phyloP scores from a whole-genome alignment of 2,113 vertebrate genomes.

The Sinosuthora webbiana region DNA sequence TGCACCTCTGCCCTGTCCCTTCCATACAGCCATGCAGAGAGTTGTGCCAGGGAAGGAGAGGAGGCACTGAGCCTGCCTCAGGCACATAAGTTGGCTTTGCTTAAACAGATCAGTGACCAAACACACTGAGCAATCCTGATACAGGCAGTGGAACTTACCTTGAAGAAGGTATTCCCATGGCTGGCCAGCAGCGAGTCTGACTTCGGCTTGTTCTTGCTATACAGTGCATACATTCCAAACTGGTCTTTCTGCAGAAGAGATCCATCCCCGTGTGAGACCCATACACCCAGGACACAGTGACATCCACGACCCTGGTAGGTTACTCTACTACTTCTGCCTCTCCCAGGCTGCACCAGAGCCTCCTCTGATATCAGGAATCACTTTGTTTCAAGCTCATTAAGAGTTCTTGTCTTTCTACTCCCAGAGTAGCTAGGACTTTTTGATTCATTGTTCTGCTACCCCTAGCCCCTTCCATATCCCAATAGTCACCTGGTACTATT shows the following conservation, averaged over 20 bases:
- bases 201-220: slow-evolving; percentile 88
- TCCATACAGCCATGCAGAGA: neutral
- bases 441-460: neutral
- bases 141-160: slow-evolving; percentile 65
- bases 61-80: neutral
- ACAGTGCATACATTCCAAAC: slow-evolving; percentile 85
- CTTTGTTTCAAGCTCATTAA: neutral
- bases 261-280: neutral
- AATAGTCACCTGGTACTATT: fast-evolving
- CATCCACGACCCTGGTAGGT: neutral
- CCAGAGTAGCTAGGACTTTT: neutral
- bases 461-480: neutral
- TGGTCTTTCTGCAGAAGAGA: slow-evolving; percentile 79
- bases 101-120: neutral
- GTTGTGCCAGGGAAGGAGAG: neutral
- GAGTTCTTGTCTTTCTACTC: neutral
- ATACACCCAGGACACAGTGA: fast-evolving
- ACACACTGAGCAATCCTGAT: neutral
- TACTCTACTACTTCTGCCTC: neutral
- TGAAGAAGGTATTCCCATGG: slow-evolving; percentile 85
- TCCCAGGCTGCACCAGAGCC: neutral
- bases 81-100: neutral
- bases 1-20: neutral
- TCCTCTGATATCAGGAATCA: neutral
- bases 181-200: slow-evolving; percentile 82